These are phyloP conservation scores for Zaprionus bogoriensis DNA, from an alignment of 2,888 invertebrate genomes.

Conservation along the genomic window DNA sequence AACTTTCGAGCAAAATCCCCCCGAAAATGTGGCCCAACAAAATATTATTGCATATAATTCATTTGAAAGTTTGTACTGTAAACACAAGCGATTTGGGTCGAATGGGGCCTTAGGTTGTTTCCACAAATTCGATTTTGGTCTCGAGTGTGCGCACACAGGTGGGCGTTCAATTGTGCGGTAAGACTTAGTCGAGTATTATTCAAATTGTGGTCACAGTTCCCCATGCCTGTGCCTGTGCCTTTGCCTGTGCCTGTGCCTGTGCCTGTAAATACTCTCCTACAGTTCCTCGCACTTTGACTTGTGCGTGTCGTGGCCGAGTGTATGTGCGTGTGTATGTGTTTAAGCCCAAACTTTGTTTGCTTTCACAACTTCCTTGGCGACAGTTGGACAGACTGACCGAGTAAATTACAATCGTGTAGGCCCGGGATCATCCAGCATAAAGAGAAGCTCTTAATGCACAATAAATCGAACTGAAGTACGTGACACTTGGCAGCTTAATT, in stretches of 20 bases:
- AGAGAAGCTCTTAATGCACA: slow-evolving; percentile 36
- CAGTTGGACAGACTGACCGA: slow-evolving; percentile 15
- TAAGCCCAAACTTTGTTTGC: slow-evolving; percentile 45
- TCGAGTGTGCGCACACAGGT: slow-evolving; percentile 13
- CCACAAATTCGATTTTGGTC: slow-evolving; percentile 24
- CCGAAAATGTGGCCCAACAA: slow-evolving; percentile 13
- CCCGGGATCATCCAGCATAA: not conserved
- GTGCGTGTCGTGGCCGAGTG: not conserved
- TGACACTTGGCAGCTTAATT: slow-evolving; percentile 65
- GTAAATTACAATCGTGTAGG: slow-evolving; percentile 16
- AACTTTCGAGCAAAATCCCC: slow-evolving; percentile 28
- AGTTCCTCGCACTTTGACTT: not conserved
- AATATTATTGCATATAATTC: slow-evolving; percentile 54
- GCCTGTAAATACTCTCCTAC: not conserved
- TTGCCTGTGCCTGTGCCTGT: slow-evolving; percentile 6
- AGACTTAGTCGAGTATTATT: slow-evolving; percentile 41
- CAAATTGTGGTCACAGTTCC: slow-evolving; percentile 52
- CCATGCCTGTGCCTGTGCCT: not conserved
- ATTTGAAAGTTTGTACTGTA: slow-evolving; percentile 43
- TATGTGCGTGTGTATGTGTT: too few relatives aligned
- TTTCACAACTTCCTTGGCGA: slow-evolving; percentile 36
- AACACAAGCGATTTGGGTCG: slow-evolving; percentile 38
- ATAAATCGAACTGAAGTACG: slow-evolving; percentile 60
- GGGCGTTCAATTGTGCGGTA: slow-evolving; percentile 4
- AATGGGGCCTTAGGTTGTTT: slow-evolving; percentile 20